phyloP scores from a whole-genome alignment of 2,797 vertebrate genomes.

The Aphelocoma californica region DNA sequence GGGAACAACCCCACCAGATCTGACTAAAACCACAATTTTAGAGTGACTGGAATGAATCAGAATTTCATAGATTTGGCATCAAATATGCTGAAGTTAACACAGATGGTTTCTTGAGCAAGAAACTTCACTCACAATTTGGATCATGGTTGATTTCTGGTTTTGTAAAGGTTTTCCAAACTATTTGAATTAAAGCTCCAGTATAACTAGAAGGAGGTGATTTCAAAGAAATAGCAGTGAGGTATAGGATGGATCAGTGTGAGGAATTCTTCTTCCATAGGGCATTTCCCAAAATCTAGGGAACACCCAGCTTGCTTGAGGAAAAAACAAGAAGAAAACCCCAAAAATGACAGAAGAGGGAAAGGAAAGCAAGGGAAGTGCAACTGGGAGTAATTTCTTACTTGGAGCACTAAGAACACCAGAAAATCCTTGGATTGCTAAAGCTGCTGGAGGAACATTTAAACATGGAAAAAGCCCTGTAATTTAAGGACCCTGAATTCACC shows the following conservation, averaged over 20 bases:
- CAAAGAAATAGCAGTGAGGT: not conserved
- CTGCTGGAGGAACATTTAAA: not conserved
- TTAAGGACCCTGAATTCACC: not conserved
- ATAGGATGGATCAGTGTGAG: too few species aligned
- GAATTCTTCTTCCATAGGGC: not conserved
- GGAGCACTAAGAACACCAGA: not conserved
- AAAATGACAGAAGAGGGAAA: not conserved
- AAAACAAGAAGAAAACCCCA: not conserved
- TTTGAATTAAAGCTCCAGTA: not conserved
- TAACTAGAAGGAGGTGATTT: not conserved
- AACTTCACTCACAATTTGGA: not conserved
- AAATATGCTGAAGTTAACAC: not conserved
- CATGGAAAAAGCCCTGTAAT: not conserved
- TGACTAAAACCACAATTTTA: not conserved
- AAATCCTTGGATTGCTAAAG: not conserved
- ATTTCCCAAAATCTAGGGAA: not conserved
- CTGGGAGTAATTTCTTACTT: not conserved
- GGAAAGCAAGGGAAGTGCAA: not conserved
- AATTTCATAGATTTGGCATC: not conserved
- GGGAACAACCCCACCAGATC: not conserved
- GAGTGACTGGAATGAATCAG: not conserved
- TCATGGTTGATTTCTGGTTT: not conserved
- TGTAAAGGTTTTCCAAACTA: not conserved
- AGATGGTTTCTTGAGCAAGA: not conserved
- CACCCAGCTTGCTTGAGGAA: not conserved